Conservation (phyloP, 53 echinoderm and acorn worm species). For the Pentamera pediparva region DNA sequence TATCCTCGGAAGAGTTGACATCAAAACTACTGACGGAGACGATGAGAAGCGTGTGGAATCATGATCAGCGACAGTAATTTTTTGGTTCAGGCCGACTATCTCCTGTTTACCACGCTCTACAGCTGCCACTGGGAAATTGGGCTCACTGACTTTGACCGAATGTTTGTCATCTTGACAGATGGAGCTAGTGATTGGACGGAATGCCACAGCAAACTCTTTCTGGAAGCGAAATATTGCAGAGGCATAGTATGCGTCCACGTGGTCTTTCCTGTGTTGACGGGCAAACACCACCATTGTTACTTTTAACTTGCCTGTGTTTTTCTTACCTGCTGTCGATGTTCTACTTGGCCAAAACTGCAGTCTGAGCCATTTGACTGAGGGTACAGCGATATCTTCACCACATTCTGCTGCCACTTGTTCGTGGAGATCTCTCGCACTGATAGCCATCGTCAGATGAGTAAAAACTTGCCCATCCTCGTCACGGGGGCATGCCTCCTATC, state of each 20-base stretch:
- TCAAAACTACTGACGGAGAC: conserved; percentile 23
- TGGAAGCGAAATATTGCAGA: conserved; percentile 35
- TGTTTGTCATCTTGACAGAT: conserved; percentile 50
- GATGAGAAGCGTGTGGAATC: conserved; percentile 39
- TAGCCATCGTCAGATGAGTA: conserved; percentile 47
- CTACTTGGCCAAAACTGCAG: conserved; percentile 55
- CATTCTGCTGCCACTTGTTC: conserved; percentile 30
- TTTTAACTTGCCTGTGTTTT: conserved; percentile 34
- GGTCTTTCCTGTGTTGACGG: conserved; percentile 30
- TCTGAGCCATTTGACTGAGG: conserved; percentile 44
- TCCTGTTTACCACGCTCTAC: conserved; percentile 42
- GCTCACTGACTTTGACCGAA: conserved; percentile 43
- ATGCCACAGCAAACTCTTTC: conserved; percentile 45
- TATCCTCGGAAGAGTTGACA: conserved; percentile 2
- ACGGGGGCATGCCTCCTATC: too few relatives aligned
- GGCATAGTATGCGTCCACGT: conserved; percentile 34
- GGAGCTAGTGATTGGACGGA: background rate
- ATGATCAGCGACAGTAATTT: conserved; percentile 38
- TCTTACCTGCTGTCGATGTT: conserved; percentile 14
- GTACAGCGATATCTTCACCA: conserved; percentile 22
- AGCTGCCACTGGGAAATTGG: conserved; percentile 42
- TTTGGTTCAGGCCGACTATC: conserved; percentile 44
- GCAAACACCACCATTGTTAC: conserved; percentile 41
- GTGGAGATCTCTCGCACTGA: conserved; percentile 36
- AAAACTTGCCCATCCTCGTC: too few relatives aligned